Percentiles rank a stretch among this genome's conserved stretches.
These are phyloP conservation scores for Pseudonaja textilis DNA, from an alignment of 2,113 vertebrate genomes.

Conservation along the genomic window DNA sequence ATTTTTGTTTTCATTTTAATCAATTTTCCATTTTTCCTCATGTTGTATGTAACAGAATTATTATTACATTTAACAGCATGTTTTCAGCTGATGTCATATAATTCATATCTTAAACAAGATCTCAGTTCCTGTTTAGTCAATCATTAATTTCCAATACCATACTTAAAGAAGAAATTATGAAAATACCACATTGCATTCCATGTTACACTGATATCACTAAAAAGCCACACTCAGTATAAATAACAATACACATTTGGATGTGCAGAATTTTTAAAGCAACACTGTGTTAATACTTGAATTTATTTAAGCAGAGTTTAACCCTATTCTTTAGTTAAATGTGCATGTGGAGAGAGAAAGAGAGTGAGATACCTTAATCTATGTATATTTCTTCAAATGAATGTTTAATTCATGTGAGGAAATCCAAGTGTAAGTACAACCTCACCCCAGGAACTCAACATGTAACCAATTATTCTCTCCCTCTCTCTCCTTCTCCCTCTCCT, in stretches of 20 bases:
- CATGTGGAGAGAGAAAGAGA: not conserved
- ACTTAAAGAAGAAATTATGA: not conserved
- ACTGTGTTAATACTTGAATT: not conserved
- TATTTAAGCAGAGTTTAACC: not conserved
- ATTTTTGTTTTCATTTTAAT: not conserved
- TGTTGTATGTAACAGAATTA: not conserved
- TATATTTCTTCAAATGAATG: not conserved
- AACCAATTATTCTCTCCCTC: not conserved
- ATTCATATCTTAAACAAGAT: not conserved
- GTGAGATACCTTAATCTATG: not conserved
- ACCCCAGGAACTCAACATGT: too few relatives aligned
- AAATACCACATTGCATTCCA: not conserved
- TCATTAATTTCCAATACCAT: not conserved
- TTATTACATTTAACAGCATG: not conserved
- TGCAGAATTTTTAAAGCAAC: not conserved
- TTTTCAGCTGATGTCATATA: not conserved
- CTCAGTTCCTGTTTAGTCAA: not conserved
- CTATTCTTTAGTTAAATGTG: not conserved
- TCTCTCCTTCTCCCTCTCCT: not conserved
- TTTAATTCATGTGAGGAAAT: not conserved
- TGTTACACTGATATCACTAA: not conserved
- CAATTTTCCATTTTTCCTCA: not conserved
- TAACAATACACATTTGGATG: not conserved
- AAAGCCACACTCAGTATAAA: not conserved
- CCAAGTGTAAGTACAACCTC: not conserved